Evolutionary conservation across 2,888 invertebrate genomes (phyloP).

Genomic region (Chironomus riparius): DNA sequence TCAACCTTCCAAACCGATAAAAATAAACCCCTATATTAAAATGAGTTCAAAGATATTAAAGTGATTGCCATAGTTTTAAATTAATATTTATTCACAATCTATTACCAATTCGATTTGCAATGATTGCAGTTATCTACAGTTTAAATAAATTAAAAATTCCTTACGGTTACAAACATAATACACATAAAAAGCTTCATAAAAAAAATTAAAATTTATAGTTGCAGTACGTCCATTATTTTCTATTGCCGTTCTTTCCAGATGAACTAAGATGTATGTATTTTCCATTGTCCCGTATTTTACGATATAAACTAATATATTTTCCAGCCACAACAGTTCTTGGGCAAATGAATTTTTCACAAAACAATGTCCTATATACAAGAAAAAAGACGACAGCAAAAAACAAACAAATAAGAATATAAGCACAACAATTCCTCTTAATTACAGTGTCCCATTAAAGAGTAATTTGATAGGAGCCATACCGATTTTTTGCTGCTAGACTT

Average conservation of each 20-base stretch:
- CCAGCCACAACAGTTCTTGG: constrained; percentile 73
- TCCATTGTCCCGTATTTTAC: constrained; percentile 53
- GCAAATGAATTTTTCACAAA: constrained; percentile 74
- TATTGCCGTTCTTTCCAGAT: neutral
- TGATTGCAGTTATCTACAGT: too few species aligned
- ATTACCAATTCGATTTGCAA: too few species aligned
- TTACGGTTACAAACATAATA: too few species aligned
- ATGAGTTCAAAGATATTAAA: too few species aligned
- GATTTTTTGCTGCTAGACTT: constrained; percentile 55
- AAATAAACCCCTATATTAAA: too few species aligned
- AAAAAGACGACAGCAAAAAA: too few species aligned
- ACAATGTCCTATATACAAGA: constrained; percentile 47
- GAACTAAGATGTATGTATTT: constrained; percentile 43
- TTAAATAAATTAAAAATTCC: too few species aligned
- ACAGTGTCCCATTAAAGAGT: too few species aligned
- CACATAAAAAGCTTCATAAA: too few species aligned
- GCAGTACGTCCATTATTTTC: neutral
- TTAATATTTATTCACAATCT: too few species aligned
- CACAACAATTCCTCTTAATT: neutral
- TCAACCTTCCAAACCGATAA: too few species aligned
- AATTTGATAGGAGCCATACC: constrained; percentile 6
- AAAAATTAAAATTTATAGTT: neutral
- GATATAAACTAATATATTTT: constrained; percentile 74
- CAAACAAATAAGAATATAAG: neutral
- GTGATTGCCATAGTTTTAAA: too few species aligned